Percentiles rank a stretch among this genome's conserved stretches.
phyloP scores from a whole-genome alignment of 2,888 invertebrate species.

The Odontocerum albicorne region DNA sequence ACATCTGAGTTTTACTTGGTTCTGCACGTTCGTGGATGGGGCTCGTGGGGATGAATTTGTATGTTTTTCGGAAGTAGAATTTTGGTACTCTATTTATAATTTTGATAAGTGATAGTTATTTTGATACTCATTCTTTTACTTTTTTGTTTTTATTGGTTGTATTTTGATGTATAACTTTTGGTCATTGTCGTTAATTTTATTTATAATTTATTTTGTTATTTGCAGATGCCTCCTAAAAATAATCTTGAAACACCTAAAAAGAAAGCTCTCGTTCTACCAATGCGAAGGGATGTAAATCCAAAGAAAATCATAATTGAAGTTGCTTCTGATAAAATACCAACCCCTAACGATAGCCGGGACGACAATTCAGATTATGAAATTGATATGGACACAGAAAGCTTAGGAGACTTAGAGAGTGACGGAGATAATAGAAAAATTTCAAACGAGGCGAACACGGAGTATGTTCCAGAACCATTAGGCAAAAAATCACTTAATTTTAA shows the following conservation, averaged over 20 bases:
- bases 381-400: slow-evolving; percentile 44
- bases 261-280: slow-evolving; percentile 51
- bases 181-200: too few relatives aligned
- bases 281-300: slow-evolving; percentile 46
- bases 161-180: too few relatives aligned
- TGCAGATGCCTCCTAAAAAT: slow-evolving; percentile 54
- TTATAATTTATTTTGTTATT: slow-evolving; percentile 41
- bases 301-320: slow-evolving; percentile 54
- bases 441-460: slow-evolving; percentile 41
- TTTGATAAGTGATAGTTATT: too few relatives aligned
- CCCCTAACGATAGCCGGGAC: slow-evolving; percentile 7
- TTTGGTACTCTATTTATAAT: too few relatives aligned
- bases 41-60: too few relatives aligned
- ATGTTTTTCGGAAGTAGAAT: too few relatives aligned
- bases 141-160: too few relatives aligned
- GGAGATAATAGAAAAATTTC: slow-evolving; percentile 38
- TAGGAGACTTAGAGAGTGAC: slow-evolving; percentile 44
- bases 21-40: too few relatives aligned
- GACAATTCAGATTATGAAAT: slow-evolving; percentile 37
- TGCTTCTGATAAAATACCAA: slow-evolving; percentile 37
- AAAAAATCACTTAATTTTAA: slow-evolving; percentile 34
- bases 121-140: too few relatives aligned
- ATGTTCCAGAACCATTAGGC: slow-evolving; percentile 43
- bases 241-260: slow-evolving; percentile 46
- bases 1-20: too few relatives aligned